Conservation (phyloP, 2,797 vertebrate genomes). For the Spheniscus humboldti region DNA sequence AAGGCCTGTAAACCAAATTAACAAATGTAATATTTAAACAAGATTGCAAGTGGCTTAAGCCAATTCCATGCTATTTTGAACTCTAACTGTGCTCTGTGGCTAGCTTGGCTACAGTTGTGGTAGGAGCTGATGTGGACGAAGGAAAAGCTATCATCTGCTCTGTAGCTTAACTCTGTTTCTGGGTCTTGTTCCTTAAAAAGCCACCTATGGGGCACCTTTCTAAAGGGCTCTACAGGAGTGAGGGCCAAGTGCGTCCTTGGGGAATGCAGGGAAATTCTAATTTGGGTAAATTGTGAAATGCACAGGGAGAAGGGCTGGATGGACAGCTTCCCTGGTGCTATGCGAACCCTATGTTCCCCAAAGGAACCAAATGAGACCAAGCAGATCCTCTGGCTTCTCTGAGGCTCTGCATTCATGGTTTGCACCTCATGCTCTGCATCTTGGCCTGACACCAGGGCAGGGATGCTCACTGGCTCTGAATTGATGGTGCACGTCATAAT, state of each 20-base stretch:
- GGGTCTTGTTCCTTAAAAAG: not conserved
- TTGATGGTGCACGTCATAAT: not conserved
- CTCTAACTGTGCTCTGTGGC: not conserved
- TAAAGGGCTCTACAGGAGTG: not conserved
- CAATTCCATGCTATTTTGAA: not conserved
- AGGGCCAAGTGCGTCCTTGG: accelerated
- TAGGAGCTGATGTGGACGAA: not conserved
- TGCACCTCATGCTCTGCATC: not conserved
- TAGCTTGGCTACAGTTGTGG: not conserved
- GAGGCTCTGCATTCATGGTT: not conserved
- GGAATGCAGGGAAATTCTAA: not conserved
- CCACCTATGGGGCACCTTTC: not conserved
- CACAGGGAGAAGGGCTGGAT: not conserved
- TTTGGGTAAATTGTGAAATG: not conserved
- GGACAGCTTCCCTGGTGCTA: not conserved
- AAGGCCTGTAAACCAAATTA: not conserved
- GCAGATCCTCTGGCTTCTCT: not conserved
- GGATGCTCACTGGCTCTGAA: not conserved
- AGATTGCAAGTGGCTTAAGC: not conserved
- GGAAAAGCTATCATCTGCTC: not conserved
- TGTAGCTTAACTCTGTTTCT: not conserved
- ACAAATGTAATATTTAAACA: not conserved
- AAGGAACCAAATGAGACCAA: not conserved
- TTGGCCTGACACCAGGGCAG: not conserved
- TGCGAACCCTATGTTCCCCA: not conserved